Evolutionary conservation across 2,113 vertebrate genomes (phyloP).

Genomic region (Chinchilla lanigera): DNA sequence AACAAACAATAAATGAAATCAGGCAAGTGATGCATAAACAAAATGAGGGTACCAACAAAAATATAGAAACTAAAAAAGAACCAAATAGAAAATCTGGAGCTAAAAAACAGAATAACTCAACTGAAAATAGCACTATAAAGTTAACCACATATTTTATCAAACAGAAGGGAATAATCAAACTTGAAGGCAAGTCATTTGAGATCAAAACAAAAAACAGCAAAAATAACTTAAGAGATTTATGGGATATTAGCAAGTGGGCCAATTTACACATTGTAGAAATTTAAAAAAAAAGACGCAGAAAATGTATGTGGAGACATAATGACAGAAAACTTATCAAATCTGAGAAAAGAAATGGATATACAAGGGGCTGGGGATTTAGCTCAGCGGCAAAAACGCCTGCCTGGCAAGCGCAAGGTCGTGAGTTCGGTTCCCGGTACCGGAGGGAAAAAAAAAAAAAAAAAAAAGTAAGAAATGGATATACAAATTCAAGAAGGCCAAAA

Average conservation of each 20-base stretch:
- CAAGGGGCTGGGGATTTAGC: too few species aligned
- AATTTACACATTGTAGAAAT: not conserved
- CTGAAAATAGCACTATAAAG: not conserved
- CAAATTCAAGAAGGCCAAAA: not conserved
- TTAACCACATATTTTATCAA: not conserved
- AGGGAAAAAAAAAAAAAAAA: too few species aligned
- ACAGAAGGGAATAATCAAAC: not conserved
- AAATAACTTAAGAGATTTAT: not conserved
- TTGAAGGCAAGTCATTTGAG: not conserved
- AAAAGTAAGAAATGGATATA: not conserved
- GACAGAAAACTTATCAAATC: not conserved
- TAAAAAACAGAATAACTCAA: not conserved
- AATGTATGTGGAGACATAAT: not conserved
- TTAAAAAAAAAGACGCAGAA: not conserved
- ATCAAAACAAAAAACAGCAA: not conserved
- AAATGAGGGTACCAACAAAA: not conserved
- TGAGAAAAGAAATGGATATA: not conserved
- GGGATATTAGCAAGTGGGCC: not conserved
- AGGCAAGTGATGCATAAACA: not conserved
- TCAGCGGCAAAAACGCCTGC: too few species aligned
- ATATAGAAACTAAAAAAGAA: not conserved
- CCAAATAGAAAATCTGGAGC: not conserved
- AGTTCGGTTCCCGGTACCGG: too few species aligned
- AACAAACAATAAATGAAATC: not conserved
- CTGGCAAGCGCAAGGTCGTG: too few species aligned